Evolutionary conservation across 2,888 invertebrate genomes (phyloP), one percentile per base, ranked within the genome.

Genomic region (Limnephilus auricula): DNA sequence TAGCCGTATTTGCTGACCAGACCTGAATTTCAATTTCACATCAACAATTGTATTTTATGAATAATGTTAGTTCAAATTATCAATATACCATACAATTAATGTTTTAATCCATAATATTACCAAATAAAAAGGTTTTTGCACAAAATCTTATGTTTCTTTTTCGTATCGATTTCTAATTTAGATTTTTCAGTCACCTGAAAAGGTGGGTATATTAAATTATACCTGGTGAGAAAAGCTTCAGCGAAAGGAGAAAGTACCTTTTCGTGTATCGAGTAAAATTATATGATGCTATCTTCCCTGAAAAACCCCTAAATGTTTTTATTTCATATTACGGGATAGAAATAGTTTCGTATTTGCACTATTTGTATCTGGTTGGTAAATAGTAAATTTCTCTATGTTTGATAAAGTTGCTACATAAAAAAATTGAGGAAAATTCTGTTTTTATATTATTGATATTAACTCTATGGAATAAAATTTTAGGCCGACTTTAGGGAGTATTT

Each of bases 181-280:
- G 65, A 18, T 65, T 65, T 45, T 65, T 65, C 65, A 65, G 65
- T 65, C 25, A n/a, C 65, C 25, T 6, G 65, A 25, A 65, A n/a
- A 25, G 65, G 6, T 65, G 65, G 18, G 0, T 2, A 65, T 9
- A 65, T 65, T 65, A 65, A 25, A 65, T 9, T 9, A n/a, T 65
- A n/a, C 2, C 9, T 65, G 25, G 65, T 9, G 65, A 65, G 65
- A 65, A 65, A 65, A 65, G 65, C 65, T n/a, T n/a, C 2, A 25
- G 65, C 9, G 9, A 65, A 65, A 25, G 25, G 6, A 13, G 25
- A 65, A 18, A 65, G 65, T 65, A 65, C 9, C 65, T 65, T 65
- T 65, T 65, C 65, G 65, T 65, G 65, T 65, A 65, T 65, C 65
- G 65, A 65, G 65, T 65, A 65, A 65, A 65, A 65, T 65, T 65